Evolutionary conservation across 2,888 invertebrate genomes (phyloP).

Genomic region (Ophioninae sp.): DNA sequence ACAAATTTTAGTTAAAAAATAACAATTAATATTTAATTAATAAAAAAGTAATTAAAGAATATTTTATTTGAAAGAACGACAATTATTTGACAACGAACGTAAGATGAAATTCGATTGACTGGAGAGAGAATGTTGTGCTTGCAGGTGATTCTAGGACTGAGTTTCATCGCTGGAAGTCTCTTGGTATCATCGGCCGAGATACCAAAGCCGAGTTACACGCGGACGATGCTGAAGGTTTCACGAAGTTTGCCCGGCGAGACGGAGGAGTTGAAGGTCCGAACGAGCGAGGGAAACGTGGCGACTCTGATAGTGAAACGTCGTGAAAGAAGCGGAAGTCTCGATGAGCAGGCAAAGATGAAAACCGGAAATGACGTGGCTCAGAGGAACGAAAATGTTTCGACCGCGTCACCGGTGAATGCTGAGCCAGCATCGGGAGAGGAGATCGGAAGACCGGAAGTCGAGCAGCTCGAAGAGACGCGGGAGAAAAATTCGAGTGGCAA

Average conservation of each 20-base stretch:
- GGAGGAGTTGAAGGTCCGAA: conserved; percentile 89
- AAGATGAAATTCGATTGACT: background rate
- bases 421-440: conserved; percentile 58
- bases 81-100: too few species aligned
- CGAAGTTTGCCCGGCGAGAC: conserved; percentile 90
- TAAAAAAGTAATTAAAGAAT: too few species aligned
- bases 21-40: too few species aligned
- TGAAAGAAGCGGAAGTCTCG: conserved; percentile 79
- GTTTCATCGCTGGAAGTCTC: conserved; percentile 51
- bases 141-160: conserved; percentile 54
- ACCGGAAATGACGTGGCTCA: background rate
- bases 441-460: conserved; percentile 63
- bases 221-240: conserved; percentile 90
- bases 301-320: conserved; percentile 89
- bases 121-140: conserved; percentile 9
- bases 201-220: conserved; percentile 84
- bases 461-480: conserved; percentile 69
- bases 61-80: too few species aligned
- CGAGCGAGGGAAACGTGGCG: conserved; percentile 89
- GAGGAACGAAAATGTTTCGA: conserved; percentile 40
- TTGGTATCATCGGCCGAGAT: conserved; percentile 66
- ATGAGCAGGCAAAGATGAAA: conserved; percentile 21
- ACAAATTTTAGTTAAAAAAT: too few species aligned
- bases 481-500: conserved; percentile 51
- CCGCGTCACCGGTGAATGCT: background rate